These are phyloP conservation scores for Phalacrocorax pelagicus DNA, from an alignment of 2,113 vertebrate species.

Conservation along the genomic window DNA sequence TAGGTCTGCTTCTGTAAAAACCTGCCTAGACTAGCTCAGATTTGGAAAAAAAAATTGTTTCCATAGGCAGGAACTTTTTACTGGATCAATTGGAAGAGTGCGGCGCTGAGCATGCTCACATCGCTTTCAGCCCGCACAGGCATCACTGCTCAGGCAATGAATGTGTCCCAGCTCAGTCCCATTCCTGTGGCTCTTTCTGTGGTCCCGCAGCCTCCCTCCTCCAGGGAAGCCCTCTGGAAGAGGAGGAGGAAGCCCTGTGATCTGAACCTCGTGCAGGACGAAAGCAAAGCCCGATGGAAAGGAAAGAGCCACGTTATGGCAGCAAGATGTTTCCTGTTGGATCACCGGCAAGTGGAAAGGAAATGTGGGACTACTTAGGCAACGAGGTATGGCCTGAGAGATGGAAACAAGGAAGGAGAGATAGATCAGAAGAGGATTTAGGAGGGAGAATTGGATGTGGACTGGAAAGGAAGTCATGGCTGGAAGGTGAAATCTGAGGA, in stretches of 20 bases:
- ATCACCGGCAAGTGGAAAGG: neutral
- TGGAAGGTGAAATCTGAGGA: conserved; percentile 33
- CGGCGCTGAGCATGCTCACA: accelerated
- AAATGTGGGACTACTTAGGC: conserved; percentile 48
- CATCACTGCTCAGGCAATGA: accelerated
- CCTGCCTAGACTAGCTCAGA: neutral
- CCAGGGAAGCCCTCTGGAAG: neutral
- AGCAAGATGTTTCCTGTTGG: conserved; percentile 46
- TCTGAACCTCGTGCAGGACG: neutral
- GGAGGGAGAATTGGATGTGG: neutral
- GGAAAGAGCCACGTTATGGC: neutral
- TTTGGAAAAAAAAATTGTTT: neutral
- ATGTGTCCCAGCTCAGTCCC: accelerated
- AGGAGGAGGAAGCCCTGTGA: neutral
- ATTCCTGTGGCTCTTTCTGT: neutral
- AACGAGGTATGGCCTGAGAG: neutral
- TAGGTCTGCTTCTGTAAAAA: neutral
- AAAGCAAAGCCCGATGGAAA: neutral
- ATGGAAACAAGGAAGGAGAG: neutral
- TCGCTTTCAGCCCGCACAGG: accelerated
- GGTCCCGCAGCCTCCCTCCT: accelerated
- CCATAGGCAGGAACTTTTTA: neutral
- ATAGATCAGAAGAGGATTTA: conserved; percentile 37
- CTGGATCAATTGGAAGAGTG: neutral
- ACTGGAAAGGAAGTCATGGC: conserved; percentile 8